Evolutionary conservation across 1,140 invertebrate species (phyloP).

Genomic region (Gryon sp.): DNA sequence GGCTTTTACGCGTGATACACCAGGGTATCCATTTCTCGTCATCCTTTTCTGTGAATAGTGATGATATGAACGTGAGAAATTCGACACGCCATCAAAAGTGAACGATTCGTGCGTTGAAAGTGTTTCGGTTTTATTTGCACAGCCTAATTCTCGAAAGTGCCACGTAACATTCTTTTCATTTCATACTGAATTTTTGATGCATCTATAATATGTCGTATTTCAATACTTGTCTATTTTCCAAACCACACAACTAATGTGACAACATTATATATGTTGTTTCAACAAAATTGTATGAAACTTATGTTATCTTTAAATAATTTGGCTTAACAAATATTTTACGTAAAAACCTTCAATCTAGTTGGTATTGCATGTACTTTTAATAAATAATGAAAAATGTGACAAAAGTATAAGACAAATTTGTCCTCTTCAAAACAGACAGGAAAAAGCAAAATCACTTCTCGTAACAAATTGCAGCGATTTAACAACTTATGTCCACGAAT

Average conservation of each 20-base stretch:
- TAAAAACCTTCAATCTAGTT: neutral
- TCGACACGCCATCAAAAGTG: slow-evolving; percentile 49
- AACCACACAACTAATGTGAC: no score
- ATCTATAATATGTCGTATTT: no score
- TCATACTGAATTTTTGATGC: neutral
- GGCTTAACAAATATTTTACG: neutral
- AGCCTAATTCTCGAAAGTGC: slow-evolving; percentile 39
- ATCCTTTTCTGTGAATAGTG: slow-evolving; percentile 41
- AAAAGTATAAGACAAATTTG: no score
- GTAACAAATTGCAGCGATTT: neutral
- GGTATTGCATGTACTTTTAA: no score
- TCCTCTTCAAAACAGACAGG: no score
- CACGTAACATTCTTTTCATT: neutral
- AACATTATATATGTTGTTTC: no score
- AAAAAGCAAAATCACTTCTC: no score
- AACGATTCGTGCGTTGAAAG: slow-evolving; percentile 30
- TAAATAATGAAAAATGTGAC: no score
- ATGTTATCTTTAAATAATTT: no score
- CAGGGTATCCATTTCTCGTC: slow-evolving; percentile 52
- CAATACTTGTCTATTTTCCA: no score
- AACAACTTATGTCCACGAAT: slow-evolving; percentile 5
- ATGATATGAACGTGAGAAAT: slow-evolving; percentile 56
- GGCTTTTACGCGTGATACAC: slow-evolving; percentile 49
- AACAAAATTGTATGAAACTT: no score
- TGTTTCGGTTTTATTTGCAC: slow-evolving; percentile 45